Conservation (phyloP, 2,888 invertebrate genomes). For the Cheiracanthium punctorium region DNA sequence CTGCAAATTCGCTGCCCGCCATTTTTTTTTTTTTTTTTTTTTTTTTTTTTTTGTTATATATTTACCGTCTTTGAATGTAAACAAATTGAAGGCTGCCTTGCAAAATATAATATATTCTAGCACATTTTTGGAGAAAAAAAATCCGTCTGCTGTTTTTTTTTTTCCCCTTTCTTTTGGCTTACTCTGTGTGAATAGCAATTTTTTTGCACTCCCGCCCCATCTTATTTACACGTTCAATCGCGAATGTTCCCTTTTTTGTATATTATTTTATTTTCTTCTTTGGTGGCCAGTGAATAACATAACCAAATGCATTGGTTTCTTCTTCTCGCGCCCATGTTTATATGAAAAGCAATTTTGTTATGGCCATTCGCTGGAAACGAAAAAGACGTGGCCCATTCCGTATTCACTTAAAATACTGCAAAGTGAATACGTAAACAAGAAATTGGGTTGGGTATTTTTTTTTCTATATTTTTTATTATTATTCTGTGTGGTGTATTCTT, state of each 20-base stretch:
- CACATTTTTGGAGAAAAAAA: slow-evolving; percentile 29
- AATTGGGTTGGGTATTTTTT: background rate
- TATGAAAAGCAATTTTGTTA: slow-evolving; percentile 60
- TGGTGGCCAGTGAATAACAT: background rate
- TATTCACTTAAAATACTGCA: background rate
- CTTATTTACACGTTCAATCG: slow-evolving; percentile 62
- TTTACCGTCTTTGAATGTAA: slow-evolving; percentile 66
- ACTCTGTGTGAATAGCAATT: slow-evolving; percentile 62
- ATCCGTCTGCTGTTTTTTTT: background rate
- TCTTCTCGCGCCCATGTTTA: slow-evolving; percentile 21
- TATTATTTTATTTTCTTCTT: too few species aligned
- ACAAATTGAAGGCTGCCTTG: slow-evolving; percentile 58
- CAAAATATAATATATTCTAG: slow-evolving; percentile 55
- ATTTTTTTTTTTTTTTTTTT: too few species aligned
- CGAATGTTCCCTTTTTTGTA: too few species aligned
- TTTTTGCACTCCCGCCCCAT: slow-evolving; percentile 8
- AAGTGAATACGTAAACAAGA: slow-evolving; percentile 15
- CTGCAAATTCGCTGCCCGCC: slow-evolving; percentile 44
- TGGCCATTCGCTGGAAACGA: slow-evolving; percentile 40
- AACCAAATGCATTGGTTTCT: slow-evolving; percentile 13
- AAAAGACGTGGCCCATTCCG: background rate
- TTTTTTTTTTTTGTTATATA: slow-evolving; percentile 50
- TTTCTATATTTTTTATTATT: too few species aligned
- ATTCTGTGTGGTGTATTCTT: too few species aligned
- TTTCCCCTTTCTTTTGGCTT: background rate